Percentiles rank a stretch among this genome's conserved stretches.
phyloP scores from a whole-genome alignment of 2,113 vertebrate genomes.

The Scophthalmus maximus region DNA sequence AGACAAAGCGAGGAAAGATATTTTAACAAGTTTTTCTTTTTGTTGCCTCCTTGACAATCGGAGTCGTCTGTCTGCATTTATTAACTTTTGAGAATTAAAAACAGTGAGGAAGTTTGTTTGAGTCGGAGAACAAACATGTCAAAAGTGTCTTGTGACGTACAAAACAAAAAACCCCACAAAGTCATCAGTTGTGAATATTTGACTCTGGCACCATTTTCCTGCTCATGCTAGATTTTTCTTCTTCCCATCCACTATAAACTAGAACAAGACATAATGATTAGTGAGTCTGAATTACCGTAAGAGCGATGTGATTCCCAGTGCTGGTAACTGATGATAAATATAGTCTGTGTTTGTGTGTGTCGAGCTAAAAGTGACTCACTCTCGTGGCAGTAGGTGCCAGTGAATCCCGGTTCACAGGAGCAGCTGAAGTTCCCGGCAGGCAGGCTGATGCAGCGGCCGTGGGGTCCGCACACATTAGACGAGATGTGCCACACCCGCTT shows the following conservation, averaged over 20 bases:
- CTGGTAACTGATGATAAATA: slow-evolving; percentile 64
- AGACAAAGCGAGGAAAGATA: neutral
- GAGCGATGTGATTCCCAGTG: slow-evolving; percentile 29
- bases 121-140: neutral
- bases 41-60: too few relatives aligned
- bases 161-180: neutral
- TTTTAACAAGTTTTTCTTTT: too few relatives aligned
- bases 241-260: neutral
- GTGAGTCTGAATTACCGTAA: slow-evolving; percentile 38
- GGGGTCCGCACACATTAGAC: slow-evolving; percentile 92
- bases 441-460: slow-evolving; percentile 91
- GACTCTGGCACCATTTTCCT: neutral
- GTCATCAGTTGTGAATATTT: neutral
- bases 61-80: too few relatives aligned
- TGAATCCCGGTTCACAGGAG: slow-evolving; percentile 92
- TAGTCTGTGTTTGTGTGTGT: slow-evolving; percentile 44
- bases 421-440: slow-evolving; percentile 95
- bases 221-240: neutral
- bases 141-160: too few relatives aligned
- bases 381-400: slow-evolving; percentile 94
- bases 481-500: slow-evolving; percentile 85
- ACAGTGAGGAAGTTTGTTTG: too few relatives aligned
- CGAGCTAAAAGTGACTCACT: slow-evolving; percentile 85
- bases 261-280: slow-evolving; percentile 25
- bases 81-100: too few relatives aligned